Evolutionary conservation across 64 coral and sea anemone species (phyloP), one percentile per base, ranked within the genome.

Genomic region (Stichodactyla mertensii): DNA sequence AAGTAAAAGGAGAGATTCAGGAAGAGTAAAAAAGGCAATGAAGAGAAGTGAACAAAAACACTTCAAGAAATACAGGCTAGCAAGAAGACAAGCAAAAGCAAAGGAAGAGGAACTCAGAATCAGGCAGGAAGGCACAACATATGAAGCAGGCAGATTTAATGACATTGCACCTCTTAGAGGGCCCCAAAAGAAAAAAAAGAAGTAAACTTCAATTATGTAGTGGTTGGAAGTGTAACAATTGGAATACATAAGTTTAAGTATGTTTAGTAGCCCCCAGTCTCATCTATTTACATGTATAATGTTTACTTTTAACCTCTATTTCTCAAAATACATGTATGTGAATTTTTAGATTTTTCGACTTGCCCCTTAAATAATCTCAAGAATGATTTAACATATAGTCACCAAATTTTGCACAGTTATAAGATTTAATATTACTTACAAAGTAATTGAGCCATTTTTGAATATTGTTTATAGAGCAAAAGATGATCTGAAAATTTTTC

Each of bases 21-120:
- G 67, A 67, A 91, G 85, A 91, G 71, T 85, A 12, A 78, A 85
- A 52, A 54, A 89, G 22, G 84, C 71, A 67, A 83, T 56, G 74
- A 79, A 9, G 53, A 80, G 89, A 86, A 55, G 56, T 61, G 66
- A 52, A n/a, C 45, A 91, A 77, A 54, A 86, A 20, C 89, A 91
- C n/a, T n/a, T n/a, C 83, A 91, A 91, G 16, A 86, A 91, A 80
- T 91, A 91, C 77, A 91, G 89, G 31, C 66, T 86, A 4, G 83
- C 83, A 31, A 86, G 84, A 71, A 91, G 89, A 59, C 84, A 80
- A 79, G 89, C 84, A 55, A 91, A 79, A 80, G 22, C 51, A 19
- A 86, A 61, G 66, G 83, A 91, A 28, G 87, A 88, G 54, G 83
- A 91, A 74, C 83, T 91, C 11, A 86, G 89, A 56, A 20, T 85